A percentile compares a stretch with the other conserved stretches of the same genome.
Evolutionary conservation across 2,888 invertebrate genomes (phyloP).

Genomic region (Luperina testacea): DNA sequence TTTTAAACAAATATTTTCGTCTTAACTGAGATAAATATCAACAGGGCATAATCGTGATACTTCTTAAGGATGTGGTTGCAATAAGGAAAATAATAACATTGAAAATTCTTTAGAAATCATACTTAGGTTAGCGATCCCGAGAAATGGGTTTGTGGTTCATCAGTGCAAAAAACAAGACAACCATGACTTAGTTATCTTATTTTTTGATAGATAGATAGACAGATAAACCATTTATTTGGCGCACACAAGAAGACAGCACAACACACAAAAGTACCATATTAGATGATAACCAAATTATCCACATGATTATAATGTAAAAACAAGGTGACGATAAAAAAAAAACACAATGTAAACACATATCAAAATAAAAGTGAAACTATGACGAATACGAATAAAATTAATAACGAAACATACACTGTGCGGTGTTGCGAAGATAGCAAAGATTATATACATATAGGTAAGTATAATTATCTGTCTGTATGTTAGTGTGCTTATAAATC

Average conservation of each 20-base stretch:
- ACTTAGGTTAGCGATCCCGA: background rate
- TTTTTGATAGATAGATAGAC: background rate
- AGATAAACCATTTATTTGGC: no score
- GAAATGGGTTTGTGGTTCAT: constrained; percentile 13
- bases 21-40: constrained; percentile 16
- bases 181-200: background rate
- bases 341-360: no score
- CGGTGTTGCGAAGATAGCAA: no score
- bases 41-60: constrained; percentile 35
- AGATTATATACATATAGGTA: background rate
- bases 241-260: no score
- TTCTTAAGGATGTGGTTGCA: constrained; percentile 44
- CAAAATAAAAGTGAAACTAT: no score
- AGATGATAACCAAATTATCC: no score
- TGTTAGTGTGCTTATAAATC: background rate
- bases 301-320: no score
- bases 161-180: constrained; percentile 7
- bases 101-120: constrained; percentile 23
- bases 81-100: constrained; percentile 33
- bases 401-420: no score
- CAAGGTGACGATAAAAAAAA: no score
- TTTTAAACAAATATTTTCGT: constrained; percentile 7
- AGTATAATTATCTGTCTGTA: background rate
- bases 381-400: no score
- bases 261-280: no score